A percentile compares a stretch with the other conserved stretches of the same genome.
Conservation (phyloP, 1,140 invertebrate species). For the Drosophila seguyi region DNA sequence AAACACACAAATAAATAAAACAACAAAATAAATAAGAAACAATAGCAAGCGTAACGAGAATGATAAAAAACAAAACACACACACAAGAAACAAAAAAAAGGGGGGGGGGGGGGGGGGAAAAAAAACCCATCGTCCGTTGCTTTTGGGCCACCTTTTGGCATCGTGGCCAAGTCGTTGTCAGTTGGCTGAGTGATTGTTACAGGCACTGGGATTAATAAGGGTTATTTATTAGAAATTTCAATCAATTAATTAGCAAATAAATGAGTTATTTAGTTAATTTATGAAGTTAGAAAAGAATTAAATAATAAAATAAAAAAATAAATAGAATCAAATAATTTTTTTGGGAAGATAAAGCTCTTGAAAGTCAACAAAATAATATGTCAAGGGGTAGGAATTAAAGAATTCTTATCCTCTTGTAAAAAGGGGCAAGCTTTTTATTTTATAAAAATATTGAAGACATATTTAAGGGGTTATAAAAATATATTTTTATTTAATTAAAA, state of each 20-base stretch:
- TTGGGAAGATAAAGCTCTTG: not conserved
- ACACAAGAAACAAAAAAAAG: not conserved
- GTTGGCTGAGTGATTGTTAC: constrained; percentile 10
- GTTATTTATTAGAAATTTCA: not conserved
- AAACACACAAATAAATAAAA: constrained; percentile 14
- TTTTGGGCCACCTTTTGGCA: constrained; percentile 63
- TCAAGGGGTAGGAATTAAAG: not conserved
- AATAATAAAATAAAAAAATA: too few species aligned
- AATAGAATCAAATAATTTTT: too few species aligned
- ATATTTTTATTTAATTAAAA: too few species aligned
- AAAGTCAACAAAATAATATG: not conserved
- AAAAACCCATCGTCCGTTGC: constrained; percentile 40
- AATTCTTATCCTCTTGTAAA: not conserved
- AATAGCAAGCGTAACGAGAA: constrained; percentile 36
- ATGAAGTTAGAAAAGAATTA: too few species aligned
- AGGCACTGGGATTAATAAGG: not conserved
- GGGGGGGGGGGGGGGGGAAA: too few species aligned
- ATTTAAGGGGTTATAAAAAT: too few species aligned
- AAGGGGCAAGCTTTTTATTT: too few species aligned
- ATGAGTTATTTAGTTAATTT: too few species aligned
- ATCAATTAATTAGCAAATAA: not conserved
- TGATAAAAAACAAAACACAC: constrained; percentile 12
- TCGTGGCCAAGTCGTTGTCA: constrained; percentile 50
- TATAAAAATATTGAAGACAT: too few species aligned
- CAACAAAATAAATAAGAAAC: constrained; percentile 23